These are phyloP conservation scores for Perca flavescens DNA, from an alignment of 2,113 vertebrate genomes.

Conservation along the genomic window DNA sequence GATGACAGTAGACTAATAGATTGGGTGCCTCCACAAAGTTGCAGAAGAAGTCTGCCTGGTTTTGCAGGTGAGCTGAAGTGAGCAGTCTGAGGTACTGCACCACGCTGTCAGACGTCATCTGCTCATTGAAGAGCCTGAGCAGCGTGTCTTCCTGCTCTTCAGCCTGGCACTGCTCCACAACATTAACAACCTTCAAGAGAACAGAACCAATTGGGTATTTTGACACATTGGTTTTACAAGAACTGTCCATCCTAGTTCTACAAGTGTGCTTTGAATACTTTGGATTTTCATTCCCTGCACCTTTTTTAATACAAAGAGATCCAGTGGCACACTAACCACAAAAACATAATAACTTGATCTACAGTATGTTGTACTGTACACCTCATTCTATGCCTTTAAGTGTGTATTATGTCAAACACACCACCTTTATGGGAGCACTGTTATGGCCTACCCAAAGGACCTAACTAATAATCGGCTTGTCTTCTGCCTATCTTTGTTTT, in stretches of 20 bases:
- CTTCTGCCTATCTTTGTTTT: not conserved
- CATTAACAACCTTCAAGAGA: conserved; percentile 81
- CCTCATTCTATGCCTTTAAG: not conserved
- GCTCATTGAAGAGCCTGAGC: conserved; percentile 85
- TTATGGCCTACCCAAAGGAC: too few relatives aligned
- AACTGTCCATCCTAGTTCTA: not conserved
- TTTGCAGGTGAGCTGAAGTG: conserved; percentile 88
- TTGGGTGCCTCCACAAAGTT: conserved; percentile 87
- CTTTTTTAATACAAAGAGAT: not conserved
- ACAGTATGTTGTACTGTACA: not conserved
- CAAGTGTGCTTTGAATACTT: not conserved
- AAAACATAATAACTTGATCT: not conserved
- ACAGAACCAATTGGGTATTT: not conserved
- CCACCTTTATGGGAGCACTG: not conserved
- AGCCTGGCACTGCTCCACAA: conserved; percentile 83
- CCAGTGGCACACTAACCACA: not conserved
- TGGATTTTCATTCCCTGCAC: not conserved
- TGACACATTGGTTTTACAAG: not conserved
- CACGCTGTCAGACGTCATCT: conserved; percentile 80
- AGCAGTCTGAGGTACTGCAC: conserved; percentile 88
- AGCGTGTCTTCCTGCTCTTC: conserved; percentile 78
- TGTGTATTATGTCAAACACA: not conserved
- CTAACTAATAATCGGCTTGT: not conserved
- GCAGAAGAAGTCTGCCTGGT: conserved; percentile 85
- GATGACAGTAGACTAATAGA: conserved; percentile 86